Base-by-base conservation (phyloP, 2,113 vertebrate species). In the Paedocypris sp. region DNA sequence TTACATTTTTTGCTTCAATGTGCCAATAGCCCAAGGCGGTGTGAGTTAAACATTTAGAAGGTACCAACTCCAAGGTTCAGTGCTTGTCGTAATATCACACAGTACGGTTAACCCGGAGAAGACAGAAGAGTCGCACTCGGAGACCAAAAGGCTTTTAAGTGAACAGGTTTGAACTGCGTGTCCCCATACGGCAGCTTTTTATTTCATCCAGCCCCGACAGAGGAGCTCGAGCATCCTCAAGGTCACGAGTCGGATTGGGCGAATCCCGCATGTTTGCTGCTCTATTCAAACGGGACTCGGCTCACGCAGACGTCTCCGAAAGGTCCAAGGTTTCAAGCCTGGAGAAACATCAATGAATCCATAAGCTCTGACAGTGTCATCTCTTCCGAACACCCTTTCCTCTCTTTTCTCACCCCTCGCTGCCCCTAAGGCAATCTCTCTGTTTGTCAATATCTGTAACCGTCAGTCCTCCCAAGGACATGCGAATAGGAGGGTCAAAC, bases 401-500 rank as follows among this genome's bases (percentile, higher is more conserved):
- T 52, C 29, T 60, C 48, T 46, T 46, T 22, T 29, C 41, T 35
- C 18, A 31, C 41, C 39, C 31, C 20, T 47, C 20, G 18, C 42
- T 25, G 23, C 18, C 47, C 36, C 36, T 26, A 33, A 29, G 46
- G 42, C 42, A 59, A 19, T 41, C 56, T 23, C 36, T 49, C 50
- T 61, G 57, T 54, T 60, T 70, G 57, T 65, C 68, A 65, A 70
- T 70, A 61, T 61, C 36, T 48, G 35, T 57, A 61, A 33, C 50
- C 63, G 57, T 70, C 68, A 65, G 43, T 56, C 57, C 35, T 70
- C n/a, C 50, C 57, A 66, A 66, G 68, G 68, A 70, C 68, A 65
- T 65, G 50, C 5, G 52, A 47, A 56, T 4, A 9, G 46, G 29
- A 29, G 49, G 57, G 56, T 66, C 49, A 70, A 66, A 62, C 28